phyloP scores from a whole-genome alignment of 2,113 vertebrate species.

The Lepus americanus region DNA sequence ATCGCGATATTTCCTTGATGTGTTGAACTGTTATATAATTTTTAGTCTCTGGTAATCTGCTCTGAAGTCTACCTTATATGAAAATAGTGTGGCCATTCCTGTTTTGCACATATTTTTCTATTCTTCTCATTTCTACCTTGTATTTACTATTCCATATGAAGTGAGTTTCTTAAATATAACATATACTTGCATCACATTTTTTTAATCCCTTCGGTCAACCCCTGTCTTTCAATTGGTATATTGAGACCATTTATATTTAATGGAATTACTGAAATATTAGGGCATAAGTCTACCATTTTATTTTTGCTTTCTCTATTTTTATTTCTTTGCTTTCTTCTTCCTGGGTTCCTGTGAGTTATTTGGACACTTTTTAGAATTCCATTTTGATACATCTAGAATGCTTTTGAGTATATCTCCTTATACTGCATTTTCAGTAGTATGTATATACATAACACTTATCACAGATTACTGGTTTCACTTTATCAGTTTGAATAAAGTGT shows the following conservation, averaged over 20 bases:
- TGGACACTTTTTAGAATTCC: background rate
- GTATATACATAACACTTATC: background rate
- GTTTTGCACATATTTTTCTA: background rate
- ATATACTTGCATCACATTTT: background rate
- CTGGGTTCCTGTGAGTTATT: background rate
- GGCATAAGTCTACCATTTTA: background rate
- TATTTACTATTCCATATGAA: background rate
- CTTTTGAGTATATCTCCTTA: background rate
- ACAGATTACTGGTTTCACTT: background rate
- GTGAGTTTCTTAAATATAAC: background rate
- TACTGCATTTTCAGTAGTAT: background rate
- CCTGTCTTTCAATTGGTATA: background rate
- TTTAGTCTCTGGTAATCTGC: background rate
- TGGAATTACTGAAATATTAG: background rate
- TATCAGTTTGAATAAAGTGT: background rate
- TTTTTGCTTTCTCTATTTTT: background rate
- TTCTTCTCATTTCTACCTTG: background rate
- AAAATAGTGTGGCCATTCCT: background rate
- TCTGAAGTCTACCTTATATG: background rate
- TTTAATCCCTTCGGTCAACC: background rate
- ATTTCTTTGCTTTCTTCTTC: background rate
- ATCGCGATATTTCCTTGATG: background rate
- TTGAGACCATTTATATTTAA: background rate
- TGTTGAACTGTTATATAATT: background rate
- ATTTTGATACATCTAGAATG: background rate